phyloP scores from a whole-genome alignment of 2,797 vertebrate species.

The Sphaeramia orbicularis region DNA sequence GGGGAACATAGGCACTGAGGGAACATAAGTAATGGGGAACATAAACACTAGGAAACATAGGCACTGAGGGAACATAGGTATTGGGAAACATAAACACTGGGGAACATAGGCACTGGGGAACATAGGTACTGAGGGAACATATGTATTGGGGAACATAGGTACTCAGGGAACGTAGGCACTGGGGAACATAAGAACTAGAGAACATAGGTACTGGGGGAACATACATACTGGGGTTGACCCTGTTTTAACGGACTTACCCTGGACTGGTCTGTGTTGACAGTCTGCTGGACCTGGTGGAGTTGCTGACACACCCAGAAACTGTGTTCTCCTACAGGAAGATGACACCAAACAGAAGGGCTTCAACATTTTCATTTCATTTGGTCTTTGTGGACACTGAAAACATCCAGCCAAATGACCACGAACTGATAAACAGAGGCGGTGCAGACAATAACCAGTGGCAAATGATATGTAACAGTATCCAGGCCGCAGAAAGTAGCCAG shows the following conservation, averaged over 20 bases:
- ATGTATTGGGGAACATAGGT: no score
- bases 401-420: constrained; percentile 24
- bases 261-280: constrained; percentile 42
- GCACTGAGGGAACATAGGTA: no score
- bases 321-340: constrained; percentile 62
- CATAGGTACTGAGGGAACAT: no score
- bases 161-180: no score
- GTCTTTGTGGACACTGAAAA: neutral
- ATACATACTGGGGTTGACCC: neutral
- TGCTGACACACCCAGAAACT: constrained; percentile 23
- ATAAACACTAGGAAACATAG: no score
- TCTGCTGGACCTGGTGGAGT: constrained; percentile 47
- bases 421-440: constrained; percentile 44
- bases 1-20: no score
- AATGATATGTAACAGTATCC: constrained; percentile 53
- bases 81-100: no score
- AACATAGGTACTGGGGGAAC: no score
- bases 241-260: constrained; percentile 56
- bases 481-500: constrained; percentile 47
- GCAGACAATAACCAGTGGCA: constrained; percentile 49
- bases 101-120: no score
- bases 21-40: no score
- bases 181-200: no score
- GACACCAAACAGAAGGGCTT: constrained; percentile 11
- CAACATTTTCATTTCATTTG: constrained; percentile 2